Conservation (phyloP, 2,113 vertebrate genomes). For the Tragelaphus scriptus region DNA sequence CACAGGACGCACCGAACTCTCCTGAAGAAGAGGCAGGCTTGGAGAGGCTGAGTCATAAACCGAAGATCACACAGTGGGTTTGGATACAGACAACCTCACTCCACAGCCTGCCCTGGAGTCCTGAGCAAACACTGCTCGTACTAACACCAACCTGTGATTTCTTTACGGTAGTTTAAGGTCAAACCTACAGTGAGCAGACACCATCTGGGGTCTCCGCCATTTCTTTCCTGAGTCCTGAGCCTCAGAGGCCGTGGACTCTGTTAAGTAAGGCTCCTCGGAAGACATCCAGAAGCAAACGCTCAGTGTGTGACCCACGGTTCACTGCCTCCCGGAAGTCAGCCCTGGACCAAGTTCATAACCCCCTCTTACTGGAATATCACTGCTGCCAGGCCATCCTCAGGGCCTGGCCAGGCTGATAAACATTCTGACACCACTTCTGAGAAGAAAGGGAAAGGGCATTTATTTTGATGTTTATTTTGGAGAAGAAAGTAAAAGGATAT, state of each 20-base stretch:
- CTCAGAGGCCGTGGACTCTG: fast-evolving
- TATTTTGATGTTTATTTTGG: not conserved
- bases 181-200: fast-evolving
- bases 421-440: not conserved
- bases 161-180: not conserved
- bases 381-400: not conserved
- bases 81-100: not conserved
- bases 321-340: not conserved
- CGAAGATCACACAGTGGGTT: not conserved
- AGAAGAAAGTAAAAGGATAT: not conserved
- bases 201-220: fast-evolving
- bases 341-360: not conserved
- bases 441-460: not conserved
- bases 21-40: too few species aligned
- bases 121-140: fast-evolving
- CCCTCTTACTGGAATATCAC: fast-evolving
- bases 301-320: fast-evolving
- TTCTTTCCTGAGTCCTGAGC: not conserved
- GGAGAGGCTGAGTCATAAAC: not conserved
- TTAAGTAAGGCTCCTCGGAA: fast-evolving
- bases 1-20: not conserved
- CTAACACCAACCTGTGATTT: fast-evolving
- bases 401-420: not conserved
- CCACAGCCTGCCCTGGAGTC: not conserved
- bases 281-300: fast-evolving